Percentiles rank a stretch among this genome's conserved stretches.
Conservation (phyloP, 2,888 invertebrate genomes). For the Bellardia bayeri region DNA sequence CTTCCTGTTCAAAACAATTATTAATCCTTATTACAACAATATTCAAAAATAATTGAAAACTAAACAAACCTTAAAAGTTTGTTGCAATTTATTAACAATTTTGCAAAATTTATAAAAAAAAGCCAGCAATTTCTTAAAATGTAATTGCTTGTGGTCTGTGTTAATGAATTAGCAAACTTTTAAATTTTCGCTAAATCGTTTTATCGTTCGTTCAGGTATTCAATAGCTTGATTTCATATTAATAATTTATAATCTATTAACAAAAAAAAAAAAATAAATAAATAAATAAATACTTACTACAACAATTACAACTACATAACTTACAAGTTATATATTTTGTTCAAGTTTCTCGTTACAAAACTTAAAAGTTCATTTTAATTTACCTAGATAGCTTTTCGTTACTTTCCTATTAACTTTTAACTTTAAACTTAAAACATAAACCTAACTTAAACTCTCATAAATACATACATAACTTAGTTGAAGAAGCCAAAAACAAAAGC, state of each 20-base stretch:
- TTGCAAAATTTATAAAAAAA: background rate
- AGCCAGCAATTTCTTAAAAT: background rate
- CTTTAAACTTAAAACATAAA: slow-evolving; percentile 7
- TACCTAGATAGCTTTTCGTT: slow-evolving; percentile 63
- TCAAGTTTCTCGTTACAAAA: slow-evolving; percentile 67
- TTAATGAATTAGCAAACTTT: slow-evolving; percentile 64
- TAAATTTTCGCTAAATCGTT: slow-evolving; percentile 50
- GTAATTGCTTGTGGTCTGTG: background rate
- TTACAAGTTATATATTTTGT: slow-evolving; percentile 61
- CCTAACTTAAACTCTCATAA: slow-evolving; percentile 24
- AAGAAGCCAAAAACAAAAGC: slow-evolving; percentile 19
- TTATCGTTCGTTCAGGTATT: slow-evolving; percentile 59
- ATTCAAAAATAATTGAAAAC: slow-evolving; percentile 12
- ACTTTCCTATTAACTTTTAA: slow-evolving; percentile 46
- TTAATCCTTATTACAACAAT: slow-evolving; percentile 52
- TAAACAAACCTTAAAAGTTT: slow-evolving; percentile 64
- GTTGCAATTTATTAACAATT: slow-evolving; percentile 40
- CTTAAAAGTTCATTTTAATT: slow-evolving; percentile 53
- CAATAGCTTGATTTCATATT: slow-evolving; percentile 42
- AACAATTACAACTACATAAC: slow-evolving; percentile 50
- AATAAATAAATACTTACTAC: slow-evolving; percentile 10
- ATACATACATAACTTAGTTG: slow-evolving; percentile 15
- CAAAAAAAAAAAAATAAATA: background rate
- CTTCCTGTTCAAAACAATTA: slow-evolving; percentile 45
- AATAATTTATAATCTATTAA: slow-evolving; percentile 27